These are phyloP conservation scores for Neotoxoptera formosana DNA, from an alignment of 1,140 invertebrate species.

Conservation along the genomic window DNA sequence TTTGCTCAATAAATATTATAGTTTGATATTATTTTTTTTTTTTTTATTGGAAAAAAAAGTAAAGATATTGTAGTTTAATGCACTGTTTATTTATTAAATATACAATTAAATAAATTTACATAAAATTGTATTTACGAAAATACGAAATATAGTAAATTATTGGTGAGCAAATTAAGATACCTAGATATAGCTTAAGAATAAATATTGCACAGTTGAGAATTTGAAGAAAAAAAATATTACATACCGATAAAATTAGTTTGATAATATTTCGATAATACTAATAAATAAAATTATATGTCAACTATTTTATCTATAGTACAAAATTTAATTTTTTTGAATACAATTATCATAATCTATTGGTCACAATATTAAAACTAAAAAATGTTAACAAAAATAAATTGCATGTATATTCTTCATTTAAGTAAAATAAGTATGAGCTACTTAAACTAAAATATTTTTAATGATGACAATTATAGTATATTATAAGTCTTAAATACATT, in stretches of 20 bases:
- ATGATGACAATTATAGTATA: not conserved
- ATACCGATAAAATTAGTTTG: not conserved
- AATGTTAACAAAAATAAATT: not conserved
- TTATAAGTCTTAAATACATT: not conserved
- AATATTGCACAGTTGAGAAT: not conserved
- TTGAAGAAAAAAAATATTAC: not conserved
- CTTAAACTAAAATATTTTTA: not conserved
- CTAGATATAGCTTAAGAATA: not conserved
- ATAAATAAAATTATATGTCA: not conserved
- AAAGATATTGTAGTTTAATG: not conserved
- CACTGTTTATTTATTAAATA: slow-evolving; percentile 7
- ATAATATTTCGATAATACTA: not conserved
- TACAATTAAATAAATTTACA: not conserved
- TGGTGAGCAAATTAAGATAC: not conserved
- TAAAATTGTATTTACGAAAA: not conserved
- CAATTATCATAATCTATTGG: not conserved
- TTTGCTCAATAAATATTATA: not conserved
- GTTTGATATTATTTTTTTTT: not conserved
- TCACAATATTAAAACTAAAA: not conserved
- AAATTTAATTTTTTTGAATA: not conserved
- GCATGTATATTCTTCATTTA: not conserved
- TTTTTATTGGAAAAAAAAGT: not conserved
- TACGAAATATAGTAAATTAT: not conserved
- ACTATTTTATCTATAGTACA: not conserved
- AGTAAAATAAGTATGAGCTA: not conserved